Evolutionary conservation across 2,113 vertebrate species (phyloP), one percentile per base, ranked within the genome.

Genomic region (Elaphurus davidianus): DNA sequence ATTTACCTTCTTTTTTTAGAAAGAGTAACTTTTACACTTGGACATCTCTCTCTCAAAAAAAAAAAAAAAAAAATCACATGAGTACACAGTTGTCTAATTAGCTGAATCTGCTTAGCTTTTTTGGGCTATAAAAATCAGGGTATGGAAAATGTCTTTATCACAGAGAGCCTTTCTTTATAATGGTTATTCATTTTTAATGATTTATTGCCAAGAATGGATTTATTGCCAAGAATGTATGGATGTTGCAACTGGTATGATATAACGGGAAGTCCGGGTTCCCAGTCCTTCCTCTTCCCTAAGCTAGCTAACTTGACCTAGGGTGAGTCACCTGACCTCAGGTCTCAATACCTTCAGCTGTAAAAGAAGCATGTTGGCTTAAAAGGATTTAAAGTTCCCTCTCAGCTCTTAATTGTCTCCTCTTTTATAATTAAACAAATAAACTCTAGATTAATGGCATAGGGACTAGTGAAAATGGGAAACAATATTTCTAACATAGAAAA

Each of bases 401-500:
- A 57, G 25, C 40, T 92, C 45, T 67, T 83, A 87, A 94, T 8
- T 30, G 64, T 54, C 62, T 87, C 67, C 14, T 91, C 50, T 76
- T 62, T 84, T 59, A 30, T 54, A 90, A 94, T 92, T 96, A 85
- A 82, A 57, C 23, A 84, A 90, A 87, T 15, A 86, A 96, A 92
- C 36, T 28, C 57, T 90, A 36, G 45, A 71, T 85, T n/a, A 67
- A 76, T 36, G 9, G 0, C 62, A 64, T 27, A 64, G 87, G 55
- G 36, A 95, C 40, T 7, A 43, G 25, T 59, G 30, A 57, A 91
- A 92, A 67, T 54, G 12, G 5, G 76, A 92, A 88, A 64, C 1
- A 25, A 52, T 17, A 85, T 71, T 97, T 88, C 60, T 64, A 86
- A 90, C 15, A 86, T 43, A 86, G 7, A 50, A 36, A 45, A 93